Evolutionary conservation across 2,113 vertebrate genomes (phyloP).

Genomic region (Tupaia tana): DNA sequence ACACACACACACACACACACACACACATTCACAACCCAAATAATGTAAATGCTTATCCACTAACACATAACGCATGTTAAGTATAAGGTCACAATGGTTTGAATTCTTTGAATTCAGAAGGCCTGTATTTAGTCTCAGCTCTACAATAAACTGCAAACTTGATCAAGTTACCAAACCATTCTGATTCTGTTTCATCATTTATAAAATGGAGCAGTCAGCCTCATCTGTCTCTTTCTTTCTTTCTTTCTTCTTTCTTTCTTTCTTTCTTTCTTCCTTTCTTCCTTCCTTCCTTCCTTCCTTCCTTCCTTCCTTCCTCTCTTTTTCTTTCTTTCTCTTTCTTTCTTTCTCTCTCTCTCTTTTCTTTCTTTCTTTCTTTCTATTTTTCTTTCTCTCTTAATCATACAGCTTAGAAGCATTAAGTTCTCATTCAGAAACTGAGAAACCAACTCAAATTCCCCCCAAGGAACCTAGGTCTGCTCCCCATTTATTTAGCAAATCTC

Average conservation of each 20-base stretch:
- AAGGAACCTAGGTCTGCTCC: not conserved
- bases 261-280: too few species aligned
- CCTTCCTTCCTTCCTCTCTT: too few species aligned
- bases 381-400: not conserved
- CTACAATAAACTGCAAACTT: not conserved
- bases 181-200: not conserved
- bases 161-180: not conserved
- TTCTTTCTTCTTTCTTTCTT: too few species aligned
- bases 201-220: not conserved
- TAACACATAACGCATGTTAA: rapidly evolving
- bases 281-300: too few species aligned
- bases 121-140: not conserved
- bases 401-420: not conserved
- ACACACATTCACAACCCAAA: not conserved
- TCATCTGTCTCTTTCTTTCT: too few species aligned
- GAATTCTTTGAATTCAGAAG: not conserved
- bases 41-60: not conserved
- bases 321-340: not conserved
- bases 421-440: not conserved
- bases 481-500: not conserved
- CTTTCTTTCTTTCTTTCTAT: too few species aligned
- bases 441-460: not conserved
- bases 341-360: too few species aligned
- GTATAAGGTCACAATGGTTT: not conserved
- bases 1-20: not conserved